A percentile compares a stretch with the other conserved stretches of the same genome.
Conservation (phyloP, 2,888 invertebrate species). For the Catocala sponsa region DNA sequence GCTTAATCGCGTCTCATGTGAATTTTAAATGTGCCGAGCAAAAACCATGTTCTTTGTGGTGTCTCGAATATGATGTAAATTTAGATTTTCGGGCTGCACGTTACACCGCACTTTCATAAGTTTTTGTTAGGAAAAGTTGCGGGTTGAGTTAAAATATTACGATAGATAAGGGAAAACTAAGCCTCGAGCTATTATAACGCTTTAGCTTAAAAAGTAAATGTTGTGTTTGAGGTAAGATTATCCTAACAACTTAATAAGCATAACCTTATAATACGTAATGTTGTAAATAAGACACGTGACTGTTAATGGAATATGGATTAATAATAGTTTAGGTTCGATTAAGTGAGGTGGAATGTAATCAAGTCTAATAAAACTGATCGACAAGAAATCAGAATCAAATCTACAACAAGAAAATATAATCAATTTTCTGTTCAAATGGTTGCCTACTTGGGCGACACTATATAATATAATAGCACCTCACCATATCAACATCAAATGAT, state of each 20-base stretch:
- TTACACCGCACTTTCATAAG: constrained; percentile 14
- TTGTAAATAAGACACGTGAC: no score
- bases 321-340: no score
- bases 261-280: background rate
- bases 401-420: no score
- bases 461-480: no score
- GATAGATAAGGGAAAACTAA: background rate
- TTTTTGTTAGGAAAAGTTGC: constrained; percentile 13
- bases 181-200: background rate
- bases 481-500: no score
- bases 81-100: constrained; percentile 20
- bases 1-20: constrained; percentile 55
- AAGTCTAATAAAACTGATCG: no score
- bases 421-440: no score
- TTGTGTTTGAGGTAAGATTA: background rate
- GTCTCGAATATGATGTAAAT: constrained; percentile 40
- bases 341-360: no score
- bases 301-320: no score
- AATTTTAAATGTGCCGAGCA: constrained; percentile 51
- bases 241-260: background rate
- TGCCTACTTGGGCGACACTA: no score
- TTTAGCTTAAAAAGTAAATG: background rate
- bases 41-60: constrained; percentile 47
- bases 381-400: no score
- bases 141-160: constrained; percentile 4